Percentiles rank a stretch among this genome's conserved stretches.
These are phyloP conservation scores for Apodemus agrarius DNA, from an alignment of 2,797 vertebrate genomes.

Conservation along the genomic window DNA sequence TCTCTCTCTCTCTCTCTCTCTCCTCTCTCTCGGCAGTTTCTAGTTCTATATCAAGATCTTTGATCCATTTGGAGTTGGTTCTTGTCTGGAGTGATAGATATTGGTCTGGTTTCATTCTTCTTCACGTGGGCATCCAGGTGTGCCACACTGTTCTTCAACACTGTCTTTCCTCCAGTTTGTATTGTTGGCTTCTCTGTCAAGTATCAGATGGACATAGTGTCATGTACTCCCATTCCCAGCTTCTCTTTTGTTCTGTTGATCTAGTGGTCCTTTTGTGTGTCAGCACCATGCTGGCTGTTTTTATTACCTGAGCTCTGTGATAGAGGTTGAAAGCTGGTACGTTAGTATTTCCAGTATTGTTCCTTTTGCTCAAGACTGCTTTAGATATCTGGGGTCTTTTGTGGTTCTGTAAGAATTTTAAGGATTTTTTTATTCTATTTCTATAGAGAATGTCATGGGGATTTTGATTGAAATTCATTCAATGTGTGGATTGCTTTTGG, in stretches of 20 bases:
- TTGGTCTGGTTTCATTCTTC: background rate
- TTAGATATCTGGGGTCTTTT: background rate
- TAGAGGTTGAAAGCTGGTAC: background rate
- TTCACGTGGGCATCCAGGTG: background rate
- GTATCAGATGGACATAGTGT: background rate
- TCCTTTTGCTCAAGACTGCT: background rate
- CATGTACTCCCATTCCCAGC: too few relatives aligned
- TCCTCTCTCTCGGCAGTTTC: background rate
- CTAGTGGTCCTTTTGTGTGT: background rate
- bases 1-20: too few relatives aligned
- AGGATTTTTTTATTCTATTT: background rate
- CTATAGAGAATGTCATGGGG: background rate
- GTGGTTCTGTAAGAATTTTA: background rate
- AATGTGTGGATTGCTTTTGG: background rate
- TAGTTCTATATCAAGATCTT: background rate
- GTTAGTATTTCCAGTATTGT: background rate
- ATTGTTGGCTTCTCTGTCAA: background rate
- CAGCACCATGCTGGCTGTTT: background rate
- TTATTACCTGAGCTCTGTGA: background rate
- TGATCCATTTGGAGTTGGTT: background rate
- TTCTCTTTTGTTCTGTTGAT: background rate
- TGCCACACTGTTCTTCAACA: background rate
- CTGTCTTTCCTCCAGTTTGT: background rate
- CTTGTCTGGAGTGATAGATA: background rate
- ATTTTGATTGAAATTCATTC: background rate